Percentiles rank a stretch among this genome's conserved stretches.
Evolutionary conservation across 2,888 invertebrate genomes (phyloP).

Genomic region (Holacanthella duospinosa): DNA sequence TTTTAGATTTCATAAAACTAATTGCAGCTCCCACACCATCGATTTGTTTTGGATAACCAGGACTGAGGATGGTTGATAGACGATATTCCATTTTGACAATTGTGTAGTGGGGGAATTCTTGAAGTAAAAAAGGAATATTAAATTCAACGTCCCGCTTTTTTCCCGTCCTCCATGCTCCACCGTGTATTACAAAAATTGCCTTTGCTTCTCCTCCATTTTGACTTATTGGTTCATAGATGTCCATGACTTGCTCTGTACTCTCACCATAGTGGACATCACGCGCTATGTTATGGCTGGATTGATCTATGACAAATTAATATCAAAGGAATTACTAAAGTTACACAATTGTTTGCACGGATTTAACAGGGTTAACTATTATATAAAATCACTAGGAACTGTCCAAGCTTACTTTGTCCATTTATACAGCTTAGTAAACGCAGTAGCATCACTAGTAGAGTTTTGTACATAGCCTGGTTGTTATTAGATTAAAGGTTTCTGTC

Average conservation of each 20-base stretch:
- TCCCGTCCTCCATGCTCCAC: slow-evolving; percentile 7
- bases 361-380: no score
- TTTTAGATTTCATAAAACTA: background rate
- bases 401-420: no score
- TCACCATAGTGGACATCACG: background rate
- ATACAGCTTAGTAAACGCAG: no score
- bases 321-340: no score
- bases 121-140: background rate
- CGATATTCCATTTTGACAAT: slow-evolving; percentile 9
- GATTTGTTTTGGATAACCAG: slow-evolving; percentile 1
- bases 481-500: no score
- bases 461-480: no score
- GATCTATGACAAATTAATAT: no score
- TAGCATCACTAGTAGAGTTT: no score
- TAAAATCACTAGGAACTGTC: no score
- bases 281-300: background rate
- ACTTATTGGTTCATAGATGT: background rate
- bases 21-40: background rate
- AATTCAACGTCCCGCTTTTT: background rate
- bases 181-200: slow-evolving; percentile 7
- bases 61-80: background rate
- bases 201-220: background rate
- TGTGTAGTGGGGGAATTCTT: background rate
- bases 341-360: no score
- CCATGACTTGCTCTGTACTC: slow-evolving; percentile 1